Evolutionary conservation across 2,888 invertebrate species (phyloP), one percentile per base, ranked within the genome.

Genomic region (Cremastinae sp.): DNA sequence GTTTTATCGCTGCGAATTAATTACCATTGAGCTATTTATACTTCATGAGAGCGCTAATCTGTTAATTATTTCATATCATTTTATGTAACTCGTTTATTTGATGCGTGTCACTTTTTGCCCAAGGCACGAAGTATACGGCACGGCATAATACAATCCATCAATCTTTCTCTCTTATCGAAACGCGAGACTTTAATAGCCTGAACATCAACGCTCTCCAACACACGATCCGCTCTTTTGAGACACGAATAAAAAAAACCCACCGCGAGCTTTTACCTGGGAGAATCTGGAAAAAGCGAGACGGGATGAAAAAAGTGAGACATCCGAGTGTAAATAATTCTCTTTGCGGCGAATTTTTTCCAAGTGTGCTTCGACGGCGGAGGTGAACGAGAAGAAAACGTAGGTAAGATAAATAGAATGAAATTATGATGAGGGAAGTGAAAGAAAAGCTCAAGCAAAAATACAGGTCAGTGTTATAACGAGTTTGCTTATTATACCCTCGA

Each of bases 391-490:
- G 28, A 43, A 39, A 43, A 39, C 37, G 28, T 5, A 28, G 28
- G 28, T 28, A 3, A 2, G 37, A 12, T 9, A 53, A 12, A 12
- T 5, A 56, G 37, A 56, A 56, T 12, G 9, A 37, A 37, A 56
- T 4, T 9, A 56, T 12, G 9, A 37, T 37, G 37, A 10, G 12
- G 16, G 18, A 47, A 47, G 16, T 18, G 37, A n/a, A 49, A 41
- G 14, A 22, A 62, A 61, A 65, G 41, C 47, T 61, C 65, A 55
- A 39, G 75, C 51, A 39, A 75, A 71, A 65, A 71, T 71, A 71
- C 75, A 71, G 71, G 71, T 71, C 75, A 66, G 70, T 74, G 69
- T 74, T 74, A 69, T 69, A 75, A 75, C 61, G 75, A 75, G 75
- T 75, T 71, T 61, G 65, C 75, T 70, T 69, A 74, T 74, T 69